These are phyloP conservation scores for Atlantisia rogersi DNA, from an alignment of 2,113 vertebrate species.

Conservation along the genomic window DNA sequence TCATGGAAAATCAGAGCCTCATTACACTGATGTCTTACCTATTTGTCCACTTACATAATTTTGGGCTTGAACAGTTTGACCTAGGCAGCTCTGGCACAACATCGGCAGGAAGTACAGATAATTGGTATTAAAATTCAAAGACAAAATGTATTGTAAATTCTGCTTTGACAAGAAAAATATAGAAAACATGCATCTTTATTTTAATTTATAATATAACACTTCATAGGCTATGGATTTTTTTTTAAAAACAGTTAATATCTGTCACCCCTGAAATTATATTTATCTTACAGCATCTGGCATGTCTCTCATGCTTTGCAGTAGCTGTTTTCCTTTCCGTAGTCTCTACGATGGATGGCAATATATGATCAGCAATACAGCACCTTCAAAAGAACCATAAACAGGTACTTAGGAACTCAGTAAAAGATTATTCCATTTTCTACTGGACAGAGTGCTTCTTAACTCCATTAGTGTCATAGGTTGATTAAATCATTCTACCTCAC, in stretches of 20 bases:
- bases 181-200: not conserved
- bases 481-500: conserved; percentile 69
- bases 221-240: not conserved
- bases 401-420: conserved; percentile 51
- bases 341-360: not conserved
- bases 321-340: not conserved
- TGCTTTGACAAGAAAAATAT: not conserved
- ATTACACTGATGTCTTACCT: not conserved
- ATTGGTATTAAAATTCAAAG: not conserved
- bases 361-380: not conserved
- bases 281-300: not conserved
- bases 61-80: not conserved
- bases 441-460: conserved; percentile 66
- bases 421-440: conserved; percentile 56
- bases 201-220: not conserved
- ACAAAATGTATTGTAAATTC: not conserved
- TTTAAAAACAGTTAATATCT: not conserved
- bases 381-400: conserved; percentile 42
- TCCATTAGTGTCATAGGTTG: conserved; percentile 63
- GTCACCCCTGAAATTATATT: not conserved
- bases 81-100: not conserved
- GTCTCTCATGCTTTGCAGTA: not conserved
- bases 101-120: not conserved
- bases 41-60: not conserved
- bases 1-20: not conserved